Base-by-base conservation (phyloP, 2,797 vertebrate genomes). In the Lates japonicus region DNA sequence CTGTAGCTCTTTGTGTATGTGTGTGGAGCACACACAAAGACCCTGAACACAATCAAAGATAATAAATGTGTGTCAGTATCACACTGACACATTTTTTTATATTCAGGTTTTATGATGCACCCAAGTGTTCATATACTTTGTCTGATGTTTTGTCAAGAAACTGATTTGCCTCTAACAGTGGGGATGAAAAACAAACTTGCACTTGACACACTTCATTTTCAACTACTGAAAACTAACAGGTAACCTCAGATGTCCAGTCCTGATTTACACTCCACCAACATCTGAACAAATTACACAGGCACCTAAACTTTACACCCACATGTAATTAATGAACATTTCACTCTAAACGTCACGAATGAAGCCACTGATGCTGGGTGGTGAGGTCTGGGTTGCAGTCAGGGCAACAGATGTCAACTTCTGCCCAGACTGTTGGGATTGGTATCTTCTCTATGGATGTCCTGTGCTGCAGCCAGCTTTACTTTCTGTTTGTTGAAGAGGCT, bases 1-100 rank as follows among this genome's bases (percentile, higher is more conserved):
- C 12, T 5, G 48, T 2, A 9, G 48, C 16, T 58, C 72, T 64
- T 37, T 76, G 52, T 70, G 51, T 46, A 10, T 58, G 74, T 46
- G 41, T 35, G 33, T 19, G 22, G 14, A 39, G 3, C n/a, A 19
- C 25, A 57, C 19, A 69, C 25, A 63, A 58, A 63, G 33, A 57
- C 22, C 48, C 0, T n/a, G 12, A 31, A 3, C 7, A 8, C 17
- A 19, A 37, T 37, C 14, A 51, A n/a, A 14, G 22, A 29, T 33
- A 33, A 37, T 35, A 6, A 35, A 35, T 35, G 42, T 44, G 22
- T 62, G 11, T 22, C 20, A 61, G 20, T 22, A 51, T 52, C 31
- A 25, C 55, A 16, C 29, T 13, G 22, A 44, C 1, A 69, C 22
- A 42, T 39, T 52, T 29, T 20, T 29, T 42, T 55, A 20, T 46